Evolutionary conservation across 2,113 vertebrate species (phyloP).

Genomic region (Neotoma lepida): DNA sequence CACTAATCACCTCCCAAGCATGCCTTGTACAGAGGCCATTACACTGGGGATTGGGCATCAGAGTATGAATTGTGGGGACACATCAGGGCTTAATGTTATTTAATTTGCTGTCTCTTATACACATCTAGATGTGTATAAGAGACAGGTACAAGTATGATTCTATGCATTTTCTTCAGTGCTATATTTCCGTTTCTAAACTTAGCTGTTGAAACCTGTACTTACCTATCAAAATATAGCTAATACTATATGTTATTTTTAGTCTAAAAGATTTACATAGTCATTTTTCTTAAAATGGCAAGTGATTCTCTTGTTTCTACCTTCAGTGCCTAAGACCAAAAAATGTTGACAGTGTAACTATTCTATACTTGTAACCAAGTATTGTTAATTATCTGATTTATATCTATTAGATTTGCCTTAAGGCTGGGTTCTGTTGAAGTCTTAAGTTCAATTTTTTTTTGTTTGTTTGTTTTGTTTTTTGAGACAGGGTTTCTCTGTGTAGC

Average conservation of each 20-base stretch:
- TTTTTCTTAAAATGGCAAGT: neutral
- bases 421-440: neutral
- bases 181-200: neutral
- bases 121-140: no score
- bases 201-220: neutral
- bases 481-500: no score
- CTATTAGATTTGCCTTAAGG: neutral
- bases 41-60: neutral
- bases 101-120: no score
- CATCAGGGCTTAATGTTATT: neutral
- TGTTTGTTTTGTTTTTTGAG: no score
- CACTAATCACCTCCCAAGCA: neutral
- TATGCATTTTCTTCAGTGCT: neutral
- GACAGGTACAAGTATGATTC: neutral
- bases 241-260: neutral
- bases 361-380: neutral
- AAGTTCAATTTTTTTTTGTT: no score
- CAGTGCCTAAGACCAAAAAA: neutral
- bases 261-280: neutral
- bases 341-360: neutral
- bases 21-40: neutral
- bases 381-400: conserved; percentile 1
- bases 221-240: neutral
- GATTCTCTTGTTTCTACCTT: neutral
- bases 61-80: neutral